Percentiles rank a stretch among this genome's conserved stretches.
Evolutionary conservation across 2,113 vertebrate species (phyloP).

Genomic region (Phrynocephalus versicolor): DNA sequence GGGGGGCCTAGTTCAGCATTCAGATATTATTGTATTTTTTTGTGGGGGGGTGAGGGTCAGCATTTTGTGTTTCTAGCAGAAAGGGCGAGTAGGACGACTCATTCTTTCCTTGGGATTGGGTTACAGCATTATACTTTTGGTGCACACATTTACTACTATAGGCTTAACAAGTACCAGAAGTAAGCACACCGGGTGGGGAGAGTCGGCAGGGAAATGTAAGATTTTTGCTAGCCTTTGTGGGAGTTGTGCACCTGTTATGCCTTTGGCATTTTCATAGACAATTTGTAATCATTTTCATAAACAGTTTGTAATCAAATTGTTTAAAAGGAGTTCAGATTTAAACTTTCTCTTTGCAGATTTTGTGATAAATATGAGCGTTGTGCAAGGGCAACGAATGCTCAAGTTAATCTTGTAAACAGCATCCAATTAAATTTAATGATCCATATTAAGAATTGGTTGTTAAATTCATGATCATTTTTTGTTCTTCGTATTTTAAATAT

Average conservation of each 20-base stretch:
- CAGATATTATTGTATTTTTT: no score
- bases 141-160: no score
- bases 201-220: no score
- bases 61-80: neutral
- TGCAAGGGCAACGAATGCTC: neutral
- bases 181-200: neutral
- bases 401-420: neutral
- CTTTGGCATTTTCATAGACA: neutral
- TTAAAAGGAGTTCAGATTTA: neutral
- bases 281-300: neutral
- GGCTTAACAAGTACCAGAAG: no score
- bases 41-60: no score
- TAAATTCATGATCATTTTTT: slow-evolving; percentile 1
- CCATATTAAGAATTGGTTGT: neutral
- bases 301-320: neutral
- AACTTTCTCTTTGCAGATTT: neutral
- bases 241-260: neutral
- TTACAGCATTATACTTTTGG: neutral
- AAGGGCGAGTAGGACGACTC: neutral
- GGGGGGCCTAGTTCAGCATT: no score
- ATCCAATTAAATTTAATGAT: neutral
- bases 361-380: neutral
- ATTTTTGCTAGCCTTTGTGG: no score
- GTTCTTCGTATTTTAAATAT: neutral
- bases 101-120: neutral